Percentiles rank a stretch among this genome's conserved stretches.
phyloP scores from a whole-genome alignment of 2,797 vertebrate genomes.

The Esox lucius region DNA sequence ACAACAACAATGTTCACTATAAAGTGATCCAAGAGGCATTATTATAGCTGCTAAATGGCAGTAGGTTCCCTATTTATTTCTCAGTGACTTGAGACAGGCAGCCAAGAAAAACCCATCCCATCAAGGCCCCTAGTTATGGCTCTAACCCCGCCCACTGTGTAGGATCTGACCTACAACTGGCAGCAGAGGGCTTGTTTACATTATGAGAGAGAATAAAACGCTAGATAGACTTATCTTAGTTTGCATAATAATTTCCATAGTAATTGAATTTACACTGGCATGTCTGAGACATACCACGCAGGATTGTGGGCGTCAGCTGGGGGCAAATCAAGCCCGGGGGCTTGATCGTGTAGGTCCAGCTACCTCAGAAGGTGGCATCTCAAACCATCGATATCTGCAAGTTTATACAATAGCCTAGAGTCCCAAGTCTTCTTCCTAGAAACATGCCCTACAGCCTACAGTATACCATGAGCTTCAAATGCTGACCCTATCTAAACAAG shows the following conservation, averaged over 20 bases:
- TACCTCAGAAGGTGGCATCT: too few relatives aligned
- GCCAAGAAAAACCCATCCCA: conserved; percentile 28
- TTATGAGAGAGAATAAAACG: too few relatives aligned
- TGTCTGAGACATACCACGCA: too few relatives aligned
- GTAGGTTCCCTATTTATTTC: neutral
- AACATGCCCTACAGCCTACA: neutral
- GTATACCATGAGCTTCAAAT: conserved; percentile 22
- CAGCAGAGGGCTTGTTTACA: conserved; percentile 1
- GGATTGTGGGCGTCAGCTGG: too few relatives aligned
- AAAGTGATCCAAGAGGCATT: neutral
- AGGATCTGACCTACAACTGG: conserved; percentile 45
- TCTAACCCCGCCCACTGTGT: conserved; percentile 18
- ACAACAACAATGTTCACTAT: neutral
- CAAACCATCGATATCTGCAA: too few relatives aligned
- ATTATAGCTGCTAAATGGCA: neutral
- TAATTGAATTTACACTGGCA: too few relatives aligned
- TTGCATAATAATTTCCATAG: too few relatives aligned
- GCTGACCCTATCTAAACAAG: conserved; percentile 30
- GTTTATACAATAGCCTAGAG: too few relatives aligned
- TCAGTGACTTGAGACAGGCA: neutral
- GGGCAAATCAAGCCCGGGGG: too few relatives aligned
- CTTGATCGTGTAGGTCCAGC: too few relatives aligned
- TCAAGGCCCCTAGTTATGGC: conserved; percentile 17
- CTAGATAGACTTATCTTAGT: too few relatives aligned
- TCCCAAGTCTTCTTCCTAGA: too few relatives aligned